Percentiles rank a stretch among this genome's conserved stretches.
Evolutionary conservation across 53 echinoderm and acorn worm species (phyloP).

Genomic region (Luidia sarsii): DNA sequence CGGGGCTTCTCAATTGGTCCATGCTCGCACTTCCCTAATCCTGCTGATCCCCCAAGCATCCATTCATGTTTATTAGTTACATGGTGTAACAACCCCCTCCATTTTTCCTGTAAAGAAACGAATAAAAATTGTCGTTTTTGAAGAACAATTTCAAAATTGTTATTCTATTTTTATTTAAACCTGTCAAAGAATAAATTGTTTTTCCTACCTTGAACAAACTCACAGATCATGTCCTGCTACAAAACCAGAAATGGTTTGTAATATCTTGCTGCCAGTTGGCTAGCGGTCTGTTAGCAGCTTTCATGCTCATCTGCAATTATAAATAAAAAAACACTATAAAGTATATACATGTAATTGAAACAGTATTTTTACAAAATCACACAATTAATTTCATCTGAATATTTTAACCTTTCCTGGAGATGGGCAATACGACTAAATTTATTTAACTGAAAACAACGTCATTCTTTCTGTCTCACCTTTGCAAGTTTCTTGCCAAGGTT

Average conservation of each 20-base stretch:
- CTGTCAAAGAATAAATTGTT: neutral
- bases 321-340: no score
- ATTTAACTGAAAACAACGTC: no score
- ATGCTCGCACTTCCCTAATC: neutral
- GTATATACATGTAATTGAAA: no score
- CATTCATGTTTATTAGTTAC: neutral
- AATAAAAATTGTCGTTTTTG: neutral
- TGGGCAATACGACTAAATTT: no score
- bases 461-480: no score
- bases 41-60: neutral
- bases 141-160: neutral
- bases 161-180: neutral
- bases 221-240: neutral
- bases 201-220: neutral
- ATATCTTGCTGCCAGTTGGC: no score
- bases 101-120: neutral
- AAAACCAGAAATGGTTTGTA: neutral
- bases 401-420: no score
- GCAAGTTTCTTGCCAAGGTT: no score
- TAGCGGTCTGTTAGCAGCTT: no score
- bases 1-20: neutral
- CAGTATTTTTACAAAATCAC: no score
- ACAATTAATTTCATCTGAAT: no score
- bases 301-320: no score
- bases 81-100: constrained; percentile 1